Evolutionary conservation across 2,113 vertebrate species (phyloP), one percentile per base, ranked within the genome.

Genomic region (Odontophorus gujanensis): DNA sequence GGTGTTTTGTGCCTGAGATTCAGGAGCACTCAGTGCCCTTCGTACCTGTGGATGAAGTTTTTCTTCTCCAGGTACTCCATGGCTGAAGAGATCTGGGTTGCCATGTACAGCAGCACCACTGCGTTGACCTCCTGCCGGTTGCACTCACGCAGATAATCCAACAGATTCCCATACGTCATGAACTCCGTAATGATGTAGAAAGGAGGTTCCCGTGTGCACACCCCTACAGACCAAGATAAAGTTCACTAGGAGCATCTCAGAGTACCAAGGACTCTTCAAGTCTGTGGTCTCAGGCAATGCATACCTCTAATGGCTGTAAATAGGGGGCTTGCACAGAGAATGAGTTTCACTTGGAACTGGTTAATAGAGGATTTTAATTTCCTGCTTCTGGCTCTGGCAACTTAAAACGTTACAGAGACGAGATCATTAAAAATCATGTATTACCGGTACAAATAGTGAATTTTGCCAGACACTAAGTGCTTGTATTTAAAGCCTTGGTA

Each of bases 41-140:
- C 93, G 89, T 89, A 99, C 99, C 99, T 99, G 98, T 99, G 99
- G 90, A 99, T 99, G 96, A 99, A 99, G 97, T 99, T 99, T 47
- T 99, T 99, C 98, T 99, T 99, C 98, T 99, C 99, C 97, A 99
- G 97, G 95, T 99, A 99, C 93, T 99, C 99, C 99, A 99, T 99
- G 92, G 99, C 99, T 0, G 99, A 99, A 47, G 99, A 99, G 98
- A 99, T 99, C 98, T 99, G 99, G 8, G 99, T 99, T 77, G 99
- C 99, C 99, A 99, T 99, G 97, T 99, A 98, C 2, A 99, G 99
- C 68, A 99, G 98, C 97, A 99, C 99, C 95, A 99, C 99, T 0
- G 99, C 99, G 0, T 98, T 99, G 89, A 99, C 99, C 97, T 99
- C 99, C 97, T 99, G 98, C 57, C 98, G 97, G 97, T 98, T 99